Evolutionary conservation across 1,140 invertebrate genomes (phyloP).

Genomic region (Uloborus diversus): DNA sequence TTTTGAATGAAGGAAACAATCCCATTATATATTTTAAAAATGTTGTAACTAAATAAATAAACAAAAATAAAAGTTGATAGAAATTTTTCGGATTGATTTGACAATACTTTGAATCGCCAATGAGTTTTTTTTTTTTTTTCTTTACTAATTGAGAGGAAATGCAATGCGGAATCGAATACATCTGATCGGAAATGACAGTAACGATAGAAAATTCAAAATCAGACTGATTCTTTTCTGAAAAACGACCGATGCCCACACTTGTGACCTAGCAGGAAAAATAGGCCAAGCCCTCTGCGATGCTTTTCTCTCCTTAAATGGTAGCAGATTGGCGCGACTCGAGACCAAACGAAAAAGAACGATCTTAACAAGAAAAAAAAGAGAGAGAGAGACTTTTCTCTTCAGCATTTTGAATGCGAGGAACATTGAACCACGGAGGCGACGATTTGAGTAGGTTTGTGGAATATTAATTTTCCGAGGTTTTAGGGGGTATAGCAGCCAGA

Average conservation of each 20-base stretch:
- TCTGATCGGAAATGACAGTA: too few species aligned
- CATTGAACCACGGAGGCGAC: constrained; percentile 2
- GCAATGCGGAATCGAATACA: too few species aligned
- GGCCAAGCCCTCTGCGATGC: constrained; percentile 4
- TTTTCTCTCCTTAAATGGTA: constrained; percentile 8
- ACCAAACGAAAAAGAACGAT: not conserved
- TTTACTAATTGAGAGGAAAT: not conserved
- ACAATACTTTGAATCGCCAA: constrained; percentile 1
- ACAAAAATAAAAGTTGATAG: too few species aligned
- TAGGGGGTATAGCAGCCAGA: too few species aligned
- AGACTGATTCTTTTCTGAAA: not conserved
- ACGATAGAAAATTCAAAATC: not conserved
- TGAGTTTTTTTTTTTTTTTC: not conserved
- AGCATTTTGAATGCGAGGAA: not conserved
- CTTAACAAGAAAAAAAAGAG: not conserved
- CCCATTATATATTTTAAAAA: too few species aligned
- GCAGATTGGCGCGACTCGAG: not conserved
- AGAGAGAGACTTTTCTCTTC: not conserved
- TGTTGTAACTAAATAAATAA: too few species aligned
- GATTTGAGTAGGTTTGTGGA: not conserved
- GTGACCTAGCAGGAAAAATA: not conserved
- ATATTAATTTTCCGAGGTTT: not conserved
- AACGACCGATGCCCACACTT: not conserved
- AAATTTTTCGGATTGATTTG: too few species aligned
- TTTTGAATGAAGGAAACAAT: too few species aligned